phyloP scores from a whole-genome alignment of 2,797 vertebrate species.

The Phalanger gymnotis region DNA sequence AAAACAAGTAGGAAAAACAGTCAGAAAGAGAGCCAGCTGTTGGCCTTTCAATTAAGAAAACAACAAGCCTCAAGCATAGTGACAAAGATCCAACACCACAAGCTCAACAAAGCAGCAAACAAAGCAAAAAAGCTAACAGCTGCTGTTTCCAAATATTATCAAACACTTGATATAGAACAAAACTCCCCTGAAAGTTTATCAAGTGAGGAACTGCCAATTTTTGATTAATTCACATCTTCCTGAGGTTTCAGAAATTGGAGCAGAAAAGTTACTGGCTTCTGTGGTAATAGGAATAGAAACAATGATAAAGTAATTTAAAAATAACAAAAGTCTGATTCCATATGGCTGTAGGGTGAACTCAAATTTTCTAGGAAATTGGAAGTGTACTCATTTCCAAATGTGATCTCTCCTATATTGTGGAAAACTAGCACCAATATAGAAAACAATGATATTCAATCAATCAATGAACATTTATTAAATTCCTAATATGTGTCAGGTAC shows the following conservation, averaged over 20 bases:
- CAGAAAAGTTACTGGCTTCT: conserved; percentile 52
- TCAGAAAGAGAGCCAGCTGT: conserved; percentile 47
- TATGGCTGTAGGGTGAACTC: conserved; percentile 28
- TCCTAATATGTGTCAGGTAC: not conserved
- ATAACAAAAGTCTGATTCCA: conserved; percentile 53
- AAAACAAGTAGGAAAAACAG: not conserved
- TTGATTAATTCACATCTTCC: conserved; percentile 65
- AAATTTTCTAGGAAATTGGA: conserved; percentile 26
- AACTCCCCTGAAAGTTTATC: conserved; percentile 59
- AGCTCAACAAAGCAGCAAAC: not conserved
- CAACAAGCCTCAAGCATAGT: not conserved
- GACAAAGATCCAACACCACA: conserved; percentile 25
- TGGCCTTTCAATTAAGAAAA: conserved; percentile 64
- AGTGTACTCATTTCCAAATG: conserved; percentile 42
- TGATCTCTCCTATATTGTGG: not conserved
- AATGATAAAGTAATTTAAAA: conserved; percentile 52
- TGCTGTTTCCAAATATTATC: conserved; percentile 46
- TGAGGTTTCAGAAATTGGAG: conserved; percentile 36
- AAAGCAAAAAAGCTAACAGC: conserved; percentile 46
- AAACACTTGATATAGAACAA: conserved; percentile 42
- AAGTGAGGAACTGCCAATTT: conserved; percentile 52
- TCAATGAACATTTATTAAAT: not conserved
- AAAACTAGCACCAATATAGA: conserved; percentile 36
- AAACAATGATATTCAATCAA: conserved; percentile 13
- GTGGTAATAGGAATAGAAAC: conserved; percentile 51